A percentile compares a stretch with the other conserved stretches of the same genome.
These are phyloP conservation scores for Dendrocincla fuliginosa DNA, from an alignment of 2,797 vertebrate genomes.

Conservation along the genomic window DNA sequence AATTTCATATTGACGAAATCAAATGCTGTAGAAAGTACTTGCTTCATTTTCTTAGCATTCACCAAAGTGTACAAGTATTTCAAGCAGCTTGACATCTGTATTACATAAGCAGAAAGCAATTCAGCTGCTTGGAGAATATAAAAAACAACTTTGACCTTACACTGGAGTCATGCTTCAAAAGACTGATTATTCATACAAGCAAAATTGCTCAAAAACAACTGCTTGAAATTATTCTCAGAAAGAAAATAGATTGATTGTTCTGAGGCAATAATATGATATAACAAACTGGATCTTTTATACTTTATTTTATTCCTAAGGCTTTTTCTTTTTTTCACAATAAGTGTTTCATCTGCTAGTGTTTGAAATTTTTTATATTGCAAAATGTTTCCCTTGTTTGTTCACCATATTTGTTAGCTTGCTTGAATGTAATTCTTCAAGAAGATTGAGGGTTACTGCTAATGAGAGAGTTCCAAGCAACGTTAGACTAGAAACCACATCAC, in stretches of 20 bases:
- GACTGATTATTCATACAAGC: constrained; percentile 57
- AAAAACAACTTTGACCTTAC: constrained; percentile 74
- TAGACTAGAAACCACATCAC: neutral
- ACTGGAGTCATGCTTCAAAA: constrained; percentile 61
- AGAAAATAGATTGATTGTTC: constrained; percentile 63
- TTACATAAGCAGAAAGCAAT: constrained; percentile 72
- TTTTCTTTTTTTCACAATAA: neutral
- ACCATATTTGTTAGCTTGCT: neutral
- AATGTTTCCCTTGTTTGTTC: constrained; percentile 14
- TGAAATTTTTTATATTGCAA: constrained; percentile 34
- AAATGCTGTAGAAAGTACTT: neutral
- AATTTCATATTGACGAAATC: neutral
- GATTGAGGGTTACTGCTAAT: neutral
- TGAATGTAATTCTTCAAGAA: neutral
- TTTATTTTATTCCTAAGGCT: neutral
- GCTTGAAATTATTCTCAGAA: constrained; percentile 52
- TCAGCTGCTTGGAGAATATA: constrained; percentile 61
- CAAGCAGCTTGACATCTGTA: constrained; percentile 68
- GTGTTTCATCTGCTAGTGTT: constrained; percentile 7
- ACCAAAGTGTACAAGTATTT: constrained; percentile 55
- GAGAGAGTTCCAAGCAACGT: neutral
- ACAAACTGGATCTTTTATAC: neutral
- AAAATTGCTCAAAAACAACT: constrained; percentile 60
- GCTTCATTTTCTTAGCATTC: constrained; percentile 35
- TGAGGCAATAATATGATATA: neutral